Evolutionary conservation across 2,888 invertebrate genomes (phyloP).

Genomic region (Laspeyria flexula): DNA sequence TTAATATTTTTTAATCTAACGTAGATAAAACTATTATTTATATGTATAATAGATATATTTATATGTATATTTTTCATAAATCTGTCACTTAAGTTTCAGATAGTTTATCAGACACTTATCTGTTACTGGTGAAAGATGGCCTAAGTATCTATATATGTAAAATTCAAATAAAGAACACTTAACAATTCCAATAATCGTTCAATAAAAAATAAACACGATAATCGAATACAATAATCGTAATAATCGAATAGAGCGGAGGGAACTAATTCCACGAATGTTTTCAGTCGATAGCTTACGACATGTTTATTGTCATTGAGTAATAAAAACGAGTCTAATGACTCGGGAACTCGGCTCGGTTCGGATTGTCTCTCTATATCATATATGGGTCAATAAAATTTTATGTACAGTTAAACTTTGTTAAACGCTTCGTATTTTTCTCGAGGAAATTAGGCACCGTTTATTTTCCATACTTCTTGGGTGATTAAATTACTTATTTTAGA

Average conservation of each 20-base stretch:
- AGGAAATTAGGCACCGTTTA: slow-evolving; percentile 50
- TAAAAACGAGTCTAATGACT: slow-evolving; percentile 84
- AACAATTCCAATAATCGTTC: slow-evolving; percentile 49
- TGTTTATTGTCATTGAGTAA: slow-evolving; percentile 83
- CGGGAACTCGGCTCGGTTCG: slow-evolving; percentile 71
- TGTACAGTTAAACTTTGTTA: slow-evolving; percentile 83
- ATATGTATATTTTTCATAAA: no score
- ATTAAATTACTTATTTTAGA: slow-evolving; percentile 12
- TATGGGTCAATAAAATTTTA: slow-evolving; percentile 85
- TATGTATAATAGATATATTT: no score
- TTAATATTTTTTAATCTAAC: no score
- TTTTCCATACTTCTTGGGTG: slow-evolving; percentile 24
- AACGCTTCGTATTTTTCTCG: slow-evolving; percentile 62
- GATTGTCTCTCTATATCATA: slow-evolving; percentile 84
- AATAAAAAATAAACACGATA: slow-evolving; percentile 62
- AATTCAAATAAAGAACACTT: slow-evolving; percentile 18
- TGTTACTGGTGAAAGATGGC: no score
- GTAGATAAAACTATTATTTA: no score
- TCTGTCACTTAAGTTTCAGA: no score
- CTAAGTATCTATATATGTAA: no score
- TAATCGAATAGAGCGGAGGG: slow-evolving; percentile 68
- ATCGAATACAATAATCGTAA: slow-evolving; percentile 75
- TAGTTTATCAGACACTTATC: no score
- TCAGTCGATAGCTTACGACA: slow-evolving; percentile 83
- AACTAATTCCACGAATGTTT: slow-evolving; percentile 82